These are phyloP conservation scores for Cynopterus sphinx DNA, from an alignment of 2,797 vertebrate species.

Conservation along the genomic window DNA sequence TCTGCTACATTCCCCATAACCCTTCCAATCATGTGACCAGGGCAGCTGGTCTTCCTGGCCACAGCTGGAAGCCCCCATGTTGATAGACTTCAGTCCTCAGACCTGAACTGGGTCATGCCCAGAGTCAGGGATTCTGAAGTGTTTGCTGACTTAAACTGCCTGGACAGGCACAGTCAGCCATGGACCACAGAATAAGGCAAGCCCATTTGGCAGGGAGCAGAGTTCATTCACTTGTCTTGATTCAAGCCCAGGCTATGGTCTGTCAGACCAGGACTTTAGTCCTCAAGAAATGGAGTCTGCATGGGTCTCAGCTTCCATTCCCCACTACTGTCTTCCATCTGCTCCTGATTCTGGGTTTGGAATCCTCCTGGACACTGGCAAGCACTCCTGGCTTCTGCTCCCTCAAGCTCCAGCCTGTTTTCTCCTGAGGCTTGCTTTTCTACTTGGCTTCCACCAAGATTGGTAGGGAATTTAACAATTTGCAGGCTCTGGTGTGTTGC, in stretches of 20 bases:
- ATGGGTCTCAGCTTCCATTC: background rate
- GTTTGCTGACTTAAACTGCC: background rate
- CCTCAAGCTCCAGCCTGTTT: background rate
- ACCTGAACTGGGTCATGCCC: background rate
- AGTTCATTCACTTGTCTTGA: background rate
- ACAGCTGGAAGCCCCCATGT: background rate
- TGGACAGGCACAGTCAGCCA: background rate
- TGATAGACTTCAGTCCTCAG: background rate
- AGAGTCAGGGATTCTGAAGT: background rate
- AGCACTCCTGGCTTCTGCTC: background rate
- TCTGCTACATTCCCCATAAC: background rate
- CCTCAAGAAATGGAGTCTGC: background rate
- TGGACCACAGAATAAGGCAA: background rate
- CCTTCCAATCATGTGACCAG: background rate
- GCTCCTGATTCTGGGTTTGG: background rate
- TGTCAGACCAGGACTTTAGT: background rate
- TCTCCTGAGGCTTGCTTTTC: background rate
- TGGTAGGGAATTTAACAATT: background rate
- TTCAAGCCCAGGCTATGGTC: background rate
- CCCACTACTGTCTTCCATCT: background rate
- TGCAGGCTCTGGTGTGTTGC: background rate
- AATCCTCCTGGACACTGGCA: background rate
- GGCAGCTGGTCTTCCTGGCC: background rate
- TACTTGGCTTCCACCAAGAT: background rate
- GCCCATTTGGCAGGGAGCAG: background rate